phyloP scores from a whole-genome alignment of 2,797 vertebrate genomes.

The Fringilla coelebs region DNA sequence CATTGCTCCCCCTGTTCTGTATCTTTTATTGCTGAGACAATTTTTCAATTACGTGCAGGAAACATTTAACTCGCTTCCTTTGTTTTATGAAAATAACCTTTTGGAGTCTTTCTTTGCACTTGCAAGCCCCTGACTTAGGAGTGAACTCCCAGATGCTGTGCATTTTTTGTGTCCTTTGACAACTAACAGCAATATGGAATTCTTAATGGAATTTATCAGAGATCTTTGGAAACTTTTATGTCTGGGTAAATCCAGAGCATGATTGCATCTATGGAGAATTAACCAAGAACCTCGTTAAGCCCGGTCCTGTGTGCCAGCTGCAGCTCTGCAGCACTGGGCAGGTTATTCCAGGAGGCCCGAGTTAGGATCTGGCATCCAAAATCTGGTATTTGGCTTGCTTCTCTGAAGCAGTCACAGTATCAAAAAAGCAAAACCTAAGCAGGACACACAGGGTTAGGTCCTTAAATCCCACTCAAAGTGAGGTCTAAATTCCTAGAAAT shows the following conservation, averaged over 20 bases:
- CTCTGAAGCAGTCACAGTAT: background rate
- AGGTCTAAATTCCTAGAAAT: background rate
- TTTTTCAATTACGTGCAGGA: constrained; percentile 15
- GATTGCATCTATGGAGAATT: background rate
- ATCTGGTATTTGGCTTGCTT: background rate
- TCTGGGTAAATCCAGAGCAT: background rate
- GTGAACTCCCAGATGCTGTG: background rate
- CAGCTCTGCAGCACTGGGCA: background rate
- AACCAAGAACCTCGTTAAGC: background rate
- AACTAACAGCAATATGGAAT: background rate
- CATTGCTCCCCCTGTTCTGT: background rate
- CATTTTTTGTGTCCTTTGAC: background rate
- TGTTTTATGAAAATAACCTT: constrained; percentile 49
- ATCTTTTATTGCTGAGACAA: background rate
- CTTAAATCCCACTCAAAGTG: background rate
- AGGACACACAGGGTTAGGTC: rapidly evolving
- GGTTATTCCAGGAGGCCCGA: rapidly evolving
- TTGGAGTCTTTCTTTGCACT: background rate
- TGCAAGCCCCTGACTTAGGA: background rate
- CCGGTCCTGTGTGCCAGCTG: background rate
- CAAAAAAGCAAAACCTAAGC: background rate
- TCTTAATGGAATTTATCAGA: background rate
- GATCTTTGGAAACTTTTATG: background rate
- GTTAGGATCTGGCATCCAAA: background rate
- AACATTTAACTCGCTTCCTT: background rate